phyloP scores from a whole-genome alignment of 2,797 vertebrate genomes.

The Distichodus sexfasciatus region DNA sequence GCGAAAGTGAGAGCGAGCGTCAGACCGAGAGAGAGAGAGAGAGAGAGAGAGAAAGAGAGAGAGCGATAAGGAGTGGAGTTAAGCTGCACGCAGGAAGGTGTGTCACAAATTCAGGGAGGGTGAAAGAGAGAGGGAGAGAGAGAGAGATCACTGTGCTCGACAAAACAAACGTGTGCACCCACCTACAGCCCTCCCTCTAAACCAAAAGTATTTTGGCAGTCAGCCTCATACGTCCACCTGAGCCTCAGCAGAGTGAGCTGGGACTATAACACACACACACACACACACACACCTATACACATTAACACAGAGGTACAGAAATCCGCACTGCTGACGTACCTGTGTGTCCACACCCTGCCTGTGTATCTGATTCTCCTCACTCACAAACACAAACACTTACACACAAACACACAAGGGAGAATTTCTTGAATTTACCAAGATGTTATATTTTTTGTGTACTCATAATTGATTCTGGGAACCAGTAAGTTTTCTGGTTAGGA shows the following conservation, averaged over 20 bases:
- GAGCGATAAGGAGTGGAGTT: slow-evolving; percentile 58
- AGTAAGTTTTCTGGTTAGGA: too few species aligned
- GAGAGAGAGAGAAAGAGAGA: too few species aligned
- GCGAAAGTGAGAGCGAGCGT: slow-evolving; percentile 72
- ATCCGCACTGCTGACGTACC: slow-evolving; percentile 10
- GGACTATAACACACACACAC: slow-evolving; percentile 43
- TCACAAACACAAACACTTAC: background rate
- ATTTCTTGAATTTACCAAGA: too few species aligned
- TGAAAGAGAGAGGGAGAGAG: slow-evolving; percentile 36
- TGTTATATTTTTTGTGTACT: too few species aligned
- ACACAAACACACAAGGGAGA: too few species aligned
- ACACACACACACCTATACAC: slow-evolving; percentile 2
- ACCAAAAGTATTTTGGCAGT: slow-evolving; percentile 94
- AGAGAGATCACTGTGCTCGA: slow-evolving; percentile 59
- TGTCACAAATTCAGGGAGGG: slow-evolving; percentile 84
- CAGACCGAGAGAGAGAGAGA: slow-evolving; percentile 52
- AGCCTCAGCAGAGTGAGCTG: slow-evolving; percentile 64
- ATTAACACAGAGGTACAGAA: background rate
- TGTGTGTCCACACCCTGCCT: slow-evolving; percentile 11
- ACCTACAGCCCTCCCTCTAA: slow-evolving; percentile 84
- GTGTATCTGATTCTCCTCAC: background rate
- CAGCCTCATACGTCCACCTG: slow-evolving; percentile 91
- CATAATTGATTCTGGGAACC: too few species aligned
- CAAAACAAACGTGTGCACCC: slow-evolving; percentile 75
- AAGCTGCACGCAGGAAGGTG: slow-evolving; percentile 78